Conservation (phyloP, 2,113 vertebrate genomes). For the Pristiophorus japonicus region DNA sequence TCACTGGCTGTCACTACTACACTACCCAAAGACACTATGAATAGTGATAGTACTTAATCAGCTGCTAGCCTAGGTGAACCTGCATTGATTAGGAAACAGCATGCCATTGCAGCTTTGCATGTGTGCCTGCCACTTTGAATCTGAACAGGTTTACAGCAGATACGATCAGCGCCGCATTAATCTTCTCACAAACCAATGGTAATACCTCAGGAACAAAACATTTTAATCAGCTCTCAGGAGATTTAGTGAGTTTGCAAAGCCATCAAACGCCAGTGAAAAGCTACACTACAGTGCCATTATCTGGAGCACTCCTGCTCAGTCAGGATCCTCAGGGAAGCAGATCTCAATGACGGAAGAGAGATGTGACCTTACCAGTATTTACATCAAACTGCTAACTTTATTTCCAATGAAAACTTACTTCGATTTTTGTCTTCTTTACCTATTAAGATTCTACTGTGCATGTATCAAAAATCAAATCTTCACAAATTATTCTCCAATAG, state of each 20-base stretch:
- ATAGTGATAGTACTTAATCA: conserved; percentile 40
- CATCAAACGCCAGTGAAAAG: conserved; percentile 38
- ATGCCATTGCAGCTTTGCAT: conserved; percentile 34
- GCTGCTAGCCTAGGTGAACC: conserved; percentile 38
- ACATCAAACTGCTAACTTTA: conserved; percentile 14
- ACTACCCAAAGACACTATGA: conserved; percentile 21
- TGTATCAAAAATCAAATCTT: background rate
- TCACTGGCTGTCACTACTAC: conserved; percentile 34
- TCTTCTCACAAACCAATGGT: conserved; percentile 43
- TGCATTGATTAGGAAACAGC: conserved; percentile 42
- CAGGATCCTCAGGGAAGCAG: conserved; percentile 17
- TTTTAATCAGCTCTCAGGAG: conserved; percentile 49
- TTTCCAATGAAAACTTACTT: conserved; percentile 8
- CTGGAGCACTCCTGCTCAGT: conserved; percentile 29
- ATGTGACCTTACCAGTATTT: conserved; percentile 17
- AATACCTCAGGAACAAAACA: conserved; percentile 42
- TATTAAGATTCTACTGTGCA: background rate
- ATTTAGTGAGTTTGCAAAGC: conserved; percentile 42
- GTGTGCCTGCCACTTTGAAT: conserved; percentile 40
- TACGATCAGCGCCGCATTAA: conserved; percentile 46
- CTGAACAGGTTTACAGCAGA: conserved; percentile 44
- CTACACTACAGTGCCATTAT: conserved; percentile 36
- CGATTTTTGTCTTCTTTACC: background rate
- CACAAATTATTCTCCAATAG: background rate
- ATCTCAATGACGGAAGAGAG: conserved; percentile 27